phyloP scores from a whole-genome alignment of 2,797 vertebrate genomes.

The Xiphorhynchus erythropygius region DNA sequence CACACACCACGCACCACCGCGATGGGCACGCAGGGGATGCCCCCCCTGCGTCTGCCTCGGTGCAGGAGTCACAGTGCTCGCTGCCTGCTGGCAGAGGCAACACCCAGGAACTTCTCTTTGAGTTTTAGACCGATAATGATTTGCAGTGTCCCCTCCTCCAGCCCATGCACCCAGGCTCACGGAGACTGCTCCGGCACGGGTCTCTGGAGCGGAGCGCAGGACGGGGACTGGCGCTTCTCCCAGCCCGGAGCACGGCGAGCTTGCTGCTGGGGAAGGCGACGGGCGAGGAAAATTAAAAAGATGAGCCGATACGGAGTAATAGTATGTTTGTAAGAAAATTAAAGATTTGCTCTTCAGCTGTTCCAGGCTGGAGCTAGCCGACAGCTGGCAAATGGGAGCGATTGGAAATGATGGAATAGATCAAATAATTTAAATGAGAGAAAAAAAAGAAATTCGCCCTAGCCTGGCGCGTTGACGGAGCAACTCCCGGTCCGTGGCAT shows the following conservation, averaged over 20 bases:
- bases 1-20: accelerated
- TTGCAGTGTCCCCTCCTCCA: neutral
- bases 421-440: slow-evolving; percentile 76
- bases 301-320: neutral
- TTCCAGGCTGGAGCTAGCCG: slow-evolving; percentile 61
- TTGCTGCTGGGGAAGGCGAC: neutral
- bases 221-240: neutral
- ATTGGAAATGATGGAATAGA: slow-evolving; percentile 70
- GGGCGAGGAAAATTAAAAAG: neutral
- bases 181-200: neutral
- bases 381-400: slow-evolving; percentile 73
- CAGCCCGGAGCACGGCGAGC: neutral
- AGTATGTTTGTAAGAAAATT: slow-evolving; percentile 69
- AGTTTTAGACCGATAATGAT: neutral
- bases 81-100: neutral
- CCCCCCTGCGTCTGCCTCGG: accelerated
- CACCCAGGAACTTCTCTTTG: neutral
- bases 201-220: neutral
- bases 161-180: neutral
- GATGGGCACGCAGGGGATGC: neutral
- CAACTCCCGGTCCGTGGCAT: slow-evolving; percentile 70
- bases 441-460: slow-evolving; percentile 43
- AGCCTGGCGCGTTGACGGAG: slow-evolving; percentile 75
- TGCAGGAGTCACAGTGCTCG: accelerated
- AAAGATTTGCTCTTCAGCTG: slow-evolving; percentile 65